A percentile compares a stretch with the other conserved stretches of the same genome.
Conservation (phyloP, 2,888 invertebrate species). For the Rhimphoctona megacephalus region DNA sequence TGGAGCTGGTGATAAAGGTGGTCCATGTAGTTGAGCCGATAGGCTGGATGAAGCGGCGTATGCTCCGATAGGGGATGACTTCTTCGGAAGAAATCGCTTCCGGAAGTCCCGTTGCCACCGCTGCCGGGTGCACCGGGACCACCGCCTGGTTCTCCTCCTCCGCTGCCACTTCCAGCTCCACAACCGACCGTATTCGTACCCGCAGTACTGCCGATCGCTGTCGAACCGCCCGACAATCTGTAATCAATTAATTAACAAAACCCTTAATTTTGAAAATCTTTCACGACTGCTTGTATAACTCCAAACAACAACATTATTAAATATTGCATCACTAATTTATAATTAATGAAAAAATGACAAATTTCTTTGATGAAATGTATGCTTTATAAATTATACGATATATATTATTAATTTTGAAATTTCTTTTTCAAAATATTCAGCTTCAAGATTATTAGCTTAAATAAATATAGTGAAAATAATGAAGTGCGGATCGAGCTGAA, state of each 20-base stretch:
- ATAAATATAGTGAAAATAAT: neutral
- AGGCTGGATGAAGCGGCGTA: conserved; percentile 89
- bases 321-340: too few species aligned
- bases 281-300: neutral
- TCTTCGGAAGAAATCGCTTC: conserved; percentile 88
- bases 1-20: conserved; percentile 91
- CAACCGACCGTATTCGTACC: conserved; percentile 85
- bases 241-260: conserved; percentile 55
- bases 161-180: conserved; percentile 73
- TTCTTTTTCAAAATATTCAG: too few species aligned
- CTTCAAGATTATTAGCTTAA: too few species aligned
- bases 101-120: conserved; percentile 87
- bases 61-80: conserved; percentile 88
- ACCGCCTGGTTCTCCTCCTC: conserved; percentile 76
- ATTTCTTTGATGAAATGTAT: too few species aligned
- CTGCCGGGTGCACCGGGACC: conserved; percentile 85
- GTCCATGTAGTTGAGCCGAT: conserved; percentile 92
- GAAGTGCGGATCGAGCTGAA: neutral
- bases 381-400: neutral
- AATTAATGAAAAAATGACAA: neutral
- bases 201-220: conserved; percentile 79
- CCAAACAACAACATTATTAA: neutral
- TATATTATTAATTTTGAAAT: neutral
- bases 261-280: neutral
- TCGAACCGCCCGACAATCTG: conserved; percentile 82